A percentile compares a stretch with the other conserved stretches of the same genome.
Conservation (phyloP, 2,113 vertebrate genomes). For the Caranx melampygus region DNA sequence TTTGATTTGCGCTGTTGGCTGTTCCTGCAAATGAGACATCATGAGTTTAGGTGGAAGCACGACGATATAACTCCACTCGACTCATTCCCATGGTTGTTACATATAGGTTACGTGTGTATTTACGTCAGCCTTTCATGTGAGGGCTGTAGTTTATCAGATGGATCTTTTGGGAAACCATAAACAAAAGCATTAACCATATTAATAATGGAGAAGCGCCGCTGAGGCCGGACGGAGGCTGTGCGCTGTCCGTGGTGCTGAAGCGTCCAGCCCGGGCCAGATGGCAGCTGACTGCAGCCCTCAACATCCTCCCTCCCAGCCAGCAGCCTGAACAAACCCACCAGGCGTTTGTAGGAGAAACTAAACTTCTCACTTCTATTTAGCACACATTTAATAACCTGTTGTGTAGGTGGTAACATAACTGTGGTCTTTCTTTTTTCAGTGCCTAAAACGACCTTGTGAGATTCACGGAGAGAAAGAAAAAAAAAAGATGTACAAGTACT, state of each 20-base stretch:
- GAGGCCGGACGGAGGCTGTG: constrained; percentile 3
- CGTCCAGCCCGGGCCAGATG: constrained; percentile 20
- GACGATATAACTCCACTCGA: background rate
- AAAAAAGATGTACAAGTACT: background rate
- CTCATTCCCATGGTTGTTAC: background rate
- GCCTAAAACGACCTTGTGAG: constrained; percentile 4
- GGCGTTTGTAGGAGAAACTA: background rate
- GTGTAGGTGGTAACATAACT: constrained; percentile 4
- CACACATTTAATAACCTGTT: constrained; percentile 10
- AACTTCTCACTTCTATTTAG: constrained; percentile 13
- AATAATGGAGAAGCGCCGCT: constrained; percentile 14
- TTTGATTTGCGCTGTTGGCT: background rate
- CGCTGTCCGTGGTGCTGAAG: constrained; percentile 70
- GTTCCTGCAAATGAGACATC: background rate
- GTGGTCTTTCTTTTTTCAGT: background rate
- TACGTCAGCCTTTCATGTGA: background rate
- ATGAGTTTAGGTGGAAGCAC: background rate
- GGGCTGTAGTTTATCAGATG: constrained; percentile 4
- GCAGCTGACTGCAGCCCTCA: constrained; percentile 44
- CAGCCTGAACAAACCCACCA: background rate
- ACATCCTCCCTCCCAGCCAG: background rate
- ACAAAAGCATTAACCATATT: constrained; percentile 16
- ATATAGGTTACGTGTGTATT: background rate
- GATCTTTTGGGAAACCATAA: constrained; percentile 18
- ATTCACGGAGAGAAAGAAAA: background rate